Base-by-base conservation (phyloP, 2,888 invertebrate species). In the Gisinianus flammeolus region DNA sequence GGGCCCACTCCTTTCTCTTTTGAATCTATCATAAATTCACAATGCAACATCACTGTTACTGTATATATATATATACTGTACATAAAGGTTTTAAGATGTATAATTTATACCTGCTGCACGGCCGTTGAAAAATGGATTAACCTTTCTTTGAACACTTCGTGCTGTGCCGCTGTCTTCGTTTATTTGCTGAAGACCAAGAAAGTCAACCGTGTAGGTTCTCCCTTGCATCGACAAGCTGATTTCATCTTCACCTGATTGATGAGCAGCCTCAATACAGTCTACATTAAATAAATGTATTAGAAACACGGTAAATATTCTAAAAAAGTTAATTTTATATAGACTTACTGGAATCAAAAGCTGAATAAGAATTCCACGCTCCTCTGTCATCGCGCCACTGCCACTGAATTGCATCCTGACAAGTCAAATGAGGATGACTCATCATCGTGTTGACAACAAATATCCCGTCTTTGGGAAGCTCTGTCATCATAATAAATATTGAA, bases 341-440 rank as follows among this genome's bases (percentile, higher is more conserved):
- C 84, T 97, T 95, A 83, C 95, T 91, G 83, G 95, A 95, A 88
- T 98, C 98, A 79, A 96, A 94, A 84, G 93, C 91, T 62, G 95
- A 94, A 88, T 98, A 98, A 6, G 95, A 93, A 87, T 96, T 96
- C 95, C 89, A 96, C 79, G 89, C 88, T 85, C 94, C 96, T 86
- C 96, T 91, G 87, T 98, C 97, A 87, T 98, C 98, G 75, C 95
- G 91, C 98, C 98, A 98, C 87, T 97, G 97, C 98, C 98, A 98
- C 83, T 93, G 92, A 2, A 96, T 94, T 78, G 93, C 91, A 86
- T 94, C 93, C 71, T 84, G 84, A 33, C 81, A 81, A 5, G 82
- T 75, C 33, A 85, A 74, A 24, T 82, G 83, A 26, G 85, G 85
- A 75, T 83, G 81, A 8, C 83, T 79, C 83, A 85, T 82, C 85